These are phyloP conservation scores for Ammodramus savannarum DNA, from an alignment of 2,113 vertebrate genomes.

Conservation along the genomic window DNA sequence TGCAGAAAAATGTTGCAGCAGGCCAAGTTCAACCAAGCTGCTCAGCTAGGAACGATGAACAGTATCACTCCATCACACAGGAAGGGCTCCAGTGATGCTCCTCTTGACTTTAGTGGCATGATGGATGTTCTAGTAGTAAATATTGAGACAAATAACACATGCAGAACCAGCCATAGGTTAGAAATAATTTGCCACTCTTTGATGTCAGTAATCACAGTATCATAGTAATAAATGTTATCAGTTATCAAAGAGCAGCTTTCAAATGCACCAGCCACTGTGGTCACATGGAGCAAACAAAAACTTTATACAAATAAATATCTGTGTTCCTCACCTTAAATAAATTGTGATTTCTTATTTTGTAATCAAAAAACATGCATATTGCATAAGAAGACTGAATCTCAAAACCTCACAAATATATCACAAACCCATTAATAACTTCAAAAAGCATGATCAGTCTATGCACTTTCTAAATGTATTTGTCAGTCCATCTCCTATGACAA, in stretches of 20 bases:
- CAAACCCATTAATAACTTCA: background rate
- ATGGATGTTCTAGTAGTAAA: background rate
- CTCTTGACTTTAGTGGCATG: background rate
- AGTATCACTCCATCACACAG: accelerated
- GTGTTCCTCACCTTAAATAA: background rate
- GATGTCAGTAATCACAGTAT: background rate
- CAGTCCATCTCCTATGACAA: background rate
- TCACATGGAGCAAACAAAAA: background rate
- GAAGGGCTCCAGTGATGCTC: background rate
- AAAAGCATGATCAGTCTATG: background rate
- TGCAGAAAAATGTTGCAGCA: background rate
- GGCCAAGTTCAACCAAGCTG: background rate
- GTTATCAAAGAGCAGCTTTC: background rate
- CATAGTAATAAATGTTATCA: background rate
- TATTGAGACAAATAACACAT: background rate
- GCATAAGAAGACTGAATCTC: background rate
- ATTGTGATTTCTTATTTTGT: background rate
- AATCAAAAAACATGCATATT: background rate
- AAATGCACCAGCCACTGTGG: background rate
- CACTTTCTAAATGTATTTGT: background rate
- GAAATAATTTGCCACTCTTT: background rate
- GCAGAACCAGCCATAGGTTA: background rate
- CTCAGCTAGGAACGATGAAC: background rate
- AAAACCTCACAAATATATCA: background rate
- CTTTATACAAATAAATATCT: background rate